Base-by-base conservation (phyloP, 1,140 invertebrate species). In the Globodera rostochiensis region DNA sequence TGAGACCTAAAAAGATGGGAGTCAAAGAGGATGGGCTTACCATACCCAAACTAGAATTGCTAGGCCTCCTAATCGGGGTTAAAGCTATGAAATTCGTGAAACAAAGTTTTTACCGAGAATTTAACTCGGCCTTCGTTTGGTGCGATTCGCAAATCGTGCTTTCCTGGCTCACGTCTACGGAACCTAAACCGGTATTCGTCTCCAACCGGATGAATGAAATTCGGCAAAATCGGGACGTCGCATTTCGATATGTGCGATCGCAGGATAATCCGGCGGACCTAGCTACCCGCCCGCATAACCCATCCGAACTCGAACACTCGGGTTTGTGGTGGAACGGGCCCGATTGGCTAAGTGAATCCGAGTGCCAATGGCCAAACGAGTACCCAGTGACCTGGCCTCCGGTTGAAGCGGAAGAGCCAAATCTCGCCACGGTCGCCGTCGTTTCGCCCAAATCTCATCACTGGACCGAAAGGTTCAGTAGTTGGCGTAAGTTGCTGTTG, bases 171-270 rank as follows among this genome's bases (percentile, higher is more conserved):
- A 47, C 21, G 11, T 74, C 73, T 4, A 8, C 25, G 4, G 49
- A 74, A 46, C 19, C 7, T 3, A 50, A 46, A 25, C 73, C 73
- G 8, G 3, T 57, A 21, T 74, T 74, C 25, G 45, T 74, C 4
- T 9, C 49, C 9, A 74, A 57, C n/a, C 21, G 73, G 4, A n/a
- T 64, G 11, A 47, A 45, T 3, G 60, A 74, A 19, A 79, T 57
- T 13, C 46, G 45, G 15, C 19, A 57, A 13, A 4, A 47, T 11
- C n/a, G n/a, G 36, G 19, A 77, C n/a, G 47, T 36, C 5, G 15
- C 13, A 5, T 84, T 85, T 46, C 46, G 64, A 21, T 84, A 85
- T 79, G 57, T 85, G 15, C 66, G 74, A 19, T 71, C 83, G 0
- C 50, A 45, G 66, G 57, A 82, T 0, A 84, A 84, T 73, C 84